Evolutionary conservation across 2,113 vertebrate genomes (phyloP), one percentile per base, ranked within the genome.

Genomic region (Coptodon rendalli): DNA sequence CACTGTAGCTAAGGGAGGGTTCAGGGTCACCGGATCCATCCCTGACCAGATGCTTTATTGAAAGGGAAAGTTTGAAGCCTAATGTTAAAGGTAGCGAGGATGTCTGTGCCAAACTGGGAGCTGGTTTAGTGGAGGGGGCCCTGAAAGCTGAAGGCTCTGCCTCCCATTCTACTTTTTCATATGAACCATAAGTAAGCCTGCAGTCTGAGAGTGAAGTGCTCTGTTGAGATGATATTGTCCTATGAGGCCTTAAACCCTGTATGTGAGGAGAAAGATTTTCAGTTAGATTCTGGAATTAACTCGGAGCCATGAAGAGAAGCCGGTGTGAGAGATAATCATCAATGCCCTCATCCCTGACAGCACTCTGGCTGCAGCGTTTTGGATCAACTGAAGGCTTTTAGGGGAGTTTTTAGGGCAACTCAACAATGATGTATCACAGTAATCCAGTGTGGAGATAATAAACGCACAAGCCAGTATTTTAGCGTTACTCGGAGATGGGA

Each of bases 401-500:
- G 29, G 29, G 29, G 29, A 63, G 59, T 63, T 63, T 34, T 63
- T 63, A 66, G 3, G 31, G 61, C 17, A 66, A 2, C 61, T 13
- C 10, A 38, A 66, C 34, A 66, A 1, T 12, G n/a, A 7, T 66
- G 34, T 38, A 38, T 66, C 19, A 1, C 61, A 38, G 61, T 36
- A 36, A 66, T 66, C 19, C 61, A 66, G 61, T 38, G 19, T n/a
- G 17, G 4, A 36, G 16, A 31, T 66, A 38, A 38, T 38, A 66
- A 38, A 1, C 10, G 0, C 34, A 66, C 10, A 0, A 38, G 0
- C 10, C 19, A 66, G 34, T 5, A 9, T 38, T 66, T 38, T 22
- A 38, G 10, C 61, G 0, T 66, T 66, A 63, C 1, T 36, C 2
- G 0, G 17, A 66, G 34, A 38, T 38, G 61, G 61, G 19, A 13